A percentile compares a stretch with the other conserved stretches of the same genome.
Conservation (phyloP, 2,797 vertebrate genomes). For the Schizopygopsis malacanthus region DNA sequence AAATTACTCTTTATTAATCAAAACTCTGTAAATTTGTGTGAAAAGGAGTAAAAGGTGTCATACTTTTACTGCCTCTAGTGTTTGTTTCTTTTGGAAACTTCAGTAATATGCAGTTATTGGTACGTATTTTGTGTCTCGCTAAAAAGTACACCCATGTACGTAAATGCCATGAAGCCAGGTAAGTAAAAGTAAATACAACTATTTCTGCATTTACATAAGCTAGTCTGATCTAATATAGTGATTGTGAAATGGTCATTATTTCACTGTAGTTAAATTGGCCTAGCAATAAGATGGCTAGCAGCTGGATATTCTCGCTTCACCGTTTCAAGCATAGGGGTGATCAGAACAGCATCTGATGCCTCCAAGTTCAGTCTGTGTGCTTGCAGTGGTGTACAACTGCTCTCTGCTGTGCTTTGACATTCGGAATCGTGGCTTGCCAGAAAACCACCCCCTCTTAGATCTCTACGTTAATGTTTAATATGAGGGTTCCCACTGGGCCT, state of each 20-base stretch:
- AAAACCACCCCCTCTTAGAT: conserved; percentile 23
- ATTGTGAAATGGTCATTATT: not conserved
- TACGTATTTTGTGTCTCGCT: no score
- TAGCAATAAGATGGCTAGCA: conserved; percentile 1
- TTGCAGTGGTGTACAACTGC: not conserved
- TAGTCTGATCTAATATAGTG: not conserved
- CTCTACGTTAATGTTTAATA: conserved; percentile 37
- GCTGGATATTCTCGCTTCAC: not conserved
- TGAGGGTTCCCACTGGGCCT: conserved; percentile 16
- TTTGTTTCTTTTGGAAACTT: no score
- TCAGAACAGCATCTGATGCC: not conserved
- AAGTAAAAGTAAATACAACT: not conserved
- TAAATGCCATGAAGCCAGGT: no score
- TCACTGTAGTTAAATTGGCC: not conserved
- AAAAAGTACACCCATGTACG: no score
- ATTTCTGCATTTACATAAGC: not conserved
- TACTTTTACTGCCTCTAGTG: no score
- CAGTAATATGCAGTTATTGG: no score
- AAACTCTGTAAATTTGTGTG: no score
- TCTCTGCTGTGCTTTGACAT: conserved; percentile 34
- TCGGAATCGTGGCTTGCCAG: conserved; percentile 41
- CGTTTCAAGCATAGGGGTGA: not conserved
- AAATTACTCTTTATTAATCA: no score
- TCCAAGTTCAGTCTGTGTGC: not conserved
- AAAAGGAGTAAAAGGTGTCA: no score